Evolutionary conservation across 2,888 invertebrate species (phyloP), one percentile per base, ranked within the genome.

Genomic region (Camptogramma bilineatum): DNA sequence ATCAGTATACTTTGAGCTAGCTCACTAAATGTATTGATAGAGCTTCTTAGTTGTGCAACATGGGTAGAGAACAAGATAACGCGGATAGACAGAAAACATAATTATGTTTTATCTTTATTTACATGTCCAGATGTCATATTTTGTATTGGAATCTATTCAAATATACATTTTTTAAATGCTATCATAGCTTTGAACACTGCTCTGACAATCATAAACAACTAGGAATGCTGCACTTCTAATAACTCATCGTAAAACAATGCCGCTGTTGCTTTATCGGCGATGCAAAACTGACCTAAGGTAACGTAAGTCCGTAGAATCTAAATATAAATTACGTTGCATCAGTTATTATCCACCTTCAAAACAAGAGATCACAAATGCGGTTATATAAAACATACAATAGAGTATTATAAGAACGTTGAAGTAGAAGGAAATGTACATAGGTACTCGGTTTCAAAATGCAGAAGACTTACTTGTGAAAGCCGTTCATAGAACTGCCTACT

Each of bases 381-480:
- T 8, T 2, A 7, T 31, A 31, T 31, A 9, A 34, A 34, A 34
- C 34, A 34, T 34, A 9, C 9, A 16, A 42, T 42, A n/a, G n/a
- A 16, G n/a, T n/a, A 42, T n/a, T 39, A 13, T 39, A n/a, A n/a
- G 71, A 67, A 47, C 50, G 51, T 61, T 42, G n/a, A 50, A 55
- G 28, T 48, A 62, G 52, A 53, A 77, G 80, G 80, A 82, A 83
- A 81, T 73, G 76, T 81, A 85, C 34, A 2, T 13, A n/a, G n/a
- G n/a, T n/a, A 39, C 84, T 83, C 80, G 81, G 82, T 81, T 83
- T 81, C 80, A 81, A 81, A 85, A 85, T 85, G 84, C 79, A 81
- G 80, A 85, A 85, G 85, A 80, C 79, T 82, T 79, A 81, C 77
- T 78, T 81, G 88, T 85, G 88, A 91, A 91, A 90, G 90, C 84